Conservation (phyloP, 2,888 invertebrate genomes). For the Ornithoptera priamus region DNA sequence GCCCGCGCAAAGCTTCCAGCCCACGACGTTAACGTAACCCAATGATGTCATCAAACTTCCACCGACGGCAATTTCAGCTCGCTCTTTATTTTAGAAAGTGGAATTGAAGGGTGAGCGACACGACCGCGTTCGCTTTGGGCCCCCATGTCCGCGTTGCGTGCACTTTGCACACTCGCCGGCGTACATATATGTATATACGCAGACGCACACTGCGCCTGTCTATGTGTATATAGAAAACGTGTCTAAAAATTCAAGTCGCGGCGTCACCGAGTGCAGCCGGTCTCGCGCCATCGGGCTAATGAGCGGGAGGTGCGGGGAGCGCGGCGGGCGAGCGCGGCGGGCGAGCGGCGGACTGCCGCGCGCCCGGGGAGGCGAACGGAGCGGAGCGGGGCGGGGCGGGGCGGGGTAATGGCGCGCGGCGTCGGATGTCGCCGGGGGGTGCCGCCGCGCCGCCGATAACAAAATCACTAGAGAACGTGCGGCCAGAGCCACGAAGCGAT, state of each 20-base stretch:
- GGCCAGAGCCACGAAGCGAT: conserved; percentile 37
- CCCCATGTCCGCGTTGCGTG: conserved; percentile 3
- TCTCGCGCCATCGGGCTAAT: conserved; percentile 67
- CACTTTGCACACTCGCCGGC: conserved; percentile 8
- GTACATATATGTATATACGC: conserved; percentile 23
- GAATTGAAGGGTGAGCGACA: conserved; percentile 9
- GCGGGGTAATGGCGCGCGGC: conserved; percentile 68
- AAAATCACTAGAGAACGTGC: conserved; percentile 75
- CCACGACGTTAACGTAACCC: not conserved
- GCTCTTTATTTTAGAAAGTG: conserved; percentile 18
- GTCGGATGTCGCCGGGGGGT: conserved; percentile 76
- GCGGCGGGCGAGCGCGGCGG: conserved; percentile 33
- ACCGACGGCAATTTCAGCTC: not conserved
- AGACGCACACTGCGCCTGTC: conserved; percentile 11
- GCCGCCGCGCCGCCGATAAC: conserved; percentile 70
- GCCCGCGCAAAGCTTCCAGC: not conserved
- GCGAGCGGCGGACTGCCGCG: conserved; percentile 20
- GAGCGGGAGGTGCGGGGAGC: conserved; percentile 46
- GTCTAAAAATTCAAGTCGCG: conserved; percentile 67
- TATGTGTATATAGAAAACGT: conserved; percentile 34
- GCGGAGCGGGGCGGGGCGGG: conserved; percentile 40
- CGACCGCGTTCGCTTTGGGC: conserved; percentile 3
- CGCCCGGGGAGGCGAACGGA: conserved; percentile 39
- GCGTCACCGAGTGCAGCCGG: conserved; percentile 60
- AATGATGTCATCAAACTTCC: not conserved